Evolutionary conservation across 2,888 invertebrate species (phyloP), one percentile per base, ranked within the genome.

Genomic region (Erpobdella octoculata): DNA sequence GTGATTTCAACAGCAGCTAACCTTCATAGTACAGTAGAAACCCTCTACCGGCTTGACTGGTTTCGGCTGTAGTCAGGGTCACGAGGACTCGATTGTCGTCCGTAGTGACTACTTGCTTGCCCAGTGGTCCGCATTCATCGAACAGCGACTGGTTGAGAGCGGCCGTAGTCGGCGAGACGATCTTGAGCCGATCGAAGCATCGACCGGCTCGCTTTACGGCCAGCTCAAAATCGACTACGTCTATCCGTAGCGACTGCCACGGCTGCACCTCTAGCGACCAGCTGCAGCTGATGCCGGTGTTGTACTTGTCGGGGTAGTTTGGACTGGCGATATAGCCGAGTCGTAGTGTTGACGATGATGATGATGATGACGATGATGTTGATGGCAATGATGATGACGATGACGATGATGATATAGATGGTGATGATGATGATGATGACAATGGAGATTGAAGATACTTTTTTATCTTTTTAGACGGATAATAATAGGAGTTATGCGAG

Each of bases 81-180:
- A 76, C 61, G 15, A 71, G 18, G 36, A 73, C 76, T 41, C 18
- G 21, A 18, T 21, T 70, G 31, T 46, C 61, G 33, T 37, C 33
- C 9, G 73, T 36, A 4, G 62, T 37, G 18, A 72, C 46, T n/a
- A 66, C 69, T 72, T 76, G 74, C 46, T 74, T 76, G 31, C 76
- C 76, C 21, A 75, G 69, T 3, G 73, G 65, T 21, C 76, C 76
- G 66, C 76, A 76, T 64, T 76, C 76, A 33, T 71, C 65, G 65
- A 76, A 76, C 33, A 73, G 68, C 15, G 68, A 58, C 53, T 38
- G 31, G n/a, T 69, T 72, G 12, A 36, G 58, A 5, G 21, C 31
- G n/a, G 1, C 18, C 8, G n/a, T 38, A 59, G 59, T 18, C 21
- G 31, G 3, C 21, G 72, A 46, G 33, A 46, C 35, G 28, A 76